These are phyloP conservation scores for Theonella swinhoei DNA, from an alignment of 37 sponge, comb jelly and placozoan genomes.

Conservation along the genomic window DNA sequence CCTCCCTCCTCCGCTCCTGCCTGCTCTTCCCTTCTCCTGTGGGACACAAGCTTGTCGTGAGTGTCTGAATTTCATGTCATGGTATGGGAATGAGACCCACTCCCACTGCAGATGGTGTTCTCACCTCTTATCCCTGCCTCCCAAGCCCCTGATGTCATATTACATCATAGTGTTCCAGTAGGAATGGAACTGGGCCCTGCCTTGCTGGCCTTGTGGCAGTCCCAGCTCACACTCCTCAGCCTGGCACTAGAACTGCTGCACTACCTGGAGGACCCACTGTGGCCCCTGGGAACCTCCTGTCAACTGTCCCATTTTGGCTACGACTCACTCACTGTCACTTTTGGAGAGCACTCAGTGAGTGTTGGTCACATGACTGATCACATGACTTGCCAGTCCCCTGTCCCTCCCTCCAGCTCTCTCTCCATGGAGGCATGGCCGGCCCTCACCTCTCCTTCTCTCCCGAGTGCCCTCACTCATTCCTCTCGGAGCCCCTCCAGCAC, in stretches of 20 bases:
- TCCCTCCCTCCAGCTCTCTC: background rate
- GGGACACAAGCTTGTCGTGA: conserved; percentile 22
- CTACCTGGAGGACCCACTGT: conserved; percentile 33
- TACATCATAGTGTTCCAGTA: background rate
- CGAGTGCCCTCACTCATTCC: conserved; percentile 15
- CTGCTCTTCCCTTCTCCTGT: background rate
- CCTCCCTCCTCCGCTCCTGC: conserved; percentile 37
- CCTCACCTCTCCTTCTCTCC: conserved; percentile 5
- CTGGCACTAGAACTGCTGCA: conserved; percentile 39
- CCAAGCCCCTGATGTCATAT: background rate
- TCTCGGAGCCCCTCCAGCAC: conserved; percentile 15
- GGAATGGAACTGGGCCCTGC: conserved; percentile 22
- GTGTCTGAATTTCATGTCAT: background rate
- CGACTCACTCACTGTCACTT: conserved; percentile 23
- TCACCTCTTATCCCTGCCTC: background rate
- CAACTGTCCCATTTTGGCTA: conserved; percentile 17
- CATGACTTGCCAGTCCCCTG: background rate
- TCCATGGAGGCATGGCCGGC: background rate
- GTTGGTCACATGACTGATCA: background rate
- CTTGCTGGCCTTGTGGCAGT: conserved; percentile 37
- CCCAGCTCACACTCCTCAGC: conserved; percentile 10
- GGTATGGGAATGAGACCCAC: background rate
- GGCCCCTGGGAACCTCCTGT: conserved; percentile 6
- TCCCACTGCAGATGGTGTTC: conserved; percentile 1
- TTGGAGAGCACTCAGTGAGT: conserved; percentile 11